Conservation (phyloP, 1,140 invertebrate species). For the Danaus plexippus region DNA sequence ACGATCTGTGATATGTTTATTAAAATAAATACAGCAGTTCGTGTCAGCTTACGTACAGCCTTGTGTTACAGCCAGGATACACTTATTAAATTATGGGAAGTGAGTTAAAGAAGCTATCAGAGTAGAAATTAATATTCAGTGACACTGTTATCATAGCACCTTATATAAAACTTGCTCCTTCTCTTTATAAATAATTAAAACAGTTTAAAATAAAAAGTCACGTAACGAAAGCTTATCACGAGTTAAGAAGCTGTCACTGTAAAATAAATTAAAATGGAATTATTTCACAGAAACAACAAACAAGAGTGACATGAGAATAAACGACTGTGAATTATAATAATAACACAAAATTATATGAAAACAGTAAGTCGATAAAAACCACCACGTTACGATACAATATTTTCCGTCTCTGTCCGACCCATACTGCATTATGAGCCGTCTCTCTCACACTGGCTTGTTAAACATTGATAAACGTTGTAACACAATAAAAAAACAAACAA, state of each 20-base stretch:
- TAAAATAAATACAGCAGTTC: no score
- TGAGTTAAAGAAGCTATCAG: no score
- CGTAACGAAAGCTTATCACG: no score
- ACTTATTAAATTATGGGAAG: no score
- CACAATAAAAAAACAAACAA: slow-evolving; percentile 50
- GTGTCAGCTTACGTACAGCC: no score
- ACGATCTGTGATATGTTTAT: slow-evolving; percentile 2
- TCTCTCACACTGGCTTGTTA: slow-evolving; percentile 52
- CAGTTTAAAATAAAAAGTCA: no score
- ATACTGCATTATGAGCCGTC: slow-evolving; percentile 5
- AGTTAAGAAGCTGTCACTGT: neutral
- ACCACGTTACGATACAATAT: slow-evolving; percentile 22
- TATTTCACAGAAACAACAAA: neutral
- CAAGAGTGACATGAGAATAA: neutral
- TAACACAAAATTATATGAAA: slow-evolving; percentile 6
- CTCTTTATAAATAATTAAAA: no score
- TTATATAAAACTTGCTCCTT: no score
- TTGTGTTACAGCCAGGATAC: no score
- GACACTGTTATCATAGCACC: no score
- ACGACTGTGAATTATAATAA: no score
- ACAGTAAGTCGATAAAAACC: slow-evolving; percentile 41
- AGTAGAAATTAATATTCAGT: no score
- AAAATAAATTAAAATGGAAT: neutral
- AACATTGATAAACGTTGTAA: slow-evolving; percentile 57
- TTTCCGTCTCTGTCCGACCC: slow-evolving; percentile 21